Evolutionary conservation across 1,140 invertebrate species (phyloP), one percentile per base, ranked within the genome.

Genomic region (Apis dorsata): DNA sequence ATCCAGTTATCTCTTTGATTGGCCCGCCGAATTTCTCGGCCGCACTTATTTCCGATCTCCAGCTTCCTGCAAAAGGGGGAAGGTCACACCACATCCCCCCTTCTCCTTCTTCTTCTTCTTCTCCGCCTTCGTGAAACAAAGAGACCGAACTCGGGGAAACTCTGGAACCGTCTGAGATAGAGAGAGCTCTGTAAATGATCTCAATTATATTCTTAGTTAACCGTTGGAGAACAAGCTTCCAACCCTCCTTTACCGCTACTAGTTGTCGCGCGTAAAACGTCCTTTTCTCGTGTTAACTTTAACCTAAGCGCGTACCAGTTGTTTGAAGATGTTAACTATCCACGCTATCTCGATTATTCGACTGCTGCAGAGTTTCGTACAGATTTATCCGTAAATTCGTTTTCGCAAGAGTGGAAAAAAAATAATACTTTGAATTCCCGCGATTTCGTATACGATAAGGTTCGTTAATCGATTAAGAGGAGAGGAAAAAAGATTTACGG

Each of bases 1-100:
- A 85, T 85, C 66, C 57, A 85, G 83, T 85, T 85, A 85, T 75
- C 83, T 85, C 83, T 76, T 85, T 85, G 83, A 85, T 85, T 85
- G 83, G 72, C 66, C 24, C 49, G 57, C 68, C 75, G 76, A 83
- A 79, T 84, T 84, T 70, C 79, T 60, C 71, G 15, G 24, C 7
- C 57, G 28, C n/a, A 77, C 68, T 79, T 79, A 72, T 79, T 83
- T 83, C 81, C 81, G 68, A 51, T 60, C 34, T 53, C 55, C 15
- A 57, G 34, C 15, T 15, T 44, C 66, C 34, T 5, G 21, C 24
- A n/a, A 19, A 19, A 24, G 9, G 12, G 28, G 3, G 7, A 7
- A n/a, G 71, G 21, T 24, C 2, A 17, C 28, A 28, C 34, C 34
- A 2, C 34, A 24, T 11, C 63, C 21, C 2, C 17, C 4, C n/a